These are phyloP conservation scores for Cirrhinus molitorella DNA, from an alignment of 2,797 vertebrate species.

Conservation along the genomic window DNA sequence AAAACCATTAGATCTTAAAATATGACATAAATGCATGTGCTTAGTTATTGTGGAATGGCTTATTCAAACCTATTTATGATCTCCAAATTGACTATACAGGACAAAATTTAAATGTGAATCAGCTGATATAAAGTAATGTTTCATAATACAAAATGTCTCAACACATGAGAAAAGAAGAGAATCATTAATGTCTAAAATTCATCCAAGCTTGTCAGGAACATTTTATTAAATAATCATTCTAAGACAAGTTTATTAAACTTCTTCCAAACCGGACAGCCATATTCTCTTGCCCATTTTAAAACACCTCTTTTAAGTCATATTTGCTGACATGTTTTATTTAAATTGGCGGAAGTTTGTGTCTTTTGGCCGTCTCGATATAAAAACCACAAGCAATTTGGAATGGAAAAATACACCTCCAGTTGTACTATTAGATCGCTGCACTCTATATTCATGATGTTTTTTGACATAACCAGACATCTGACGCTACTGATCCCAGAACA, in stretches of 20 bases:
- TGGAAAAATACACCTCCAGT: slow-evolving; percentile 46
- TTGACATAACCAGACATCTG: slow-evolving; percentile 21
- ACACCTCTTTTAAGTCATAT: slow-evolving; percentile 44
- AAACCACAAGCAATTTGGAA: slow-evolving; percentile 43
- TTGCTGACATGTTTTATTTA: slow-evolving; percentile 54
- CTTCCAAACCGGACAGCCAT: slow-evolving; percentile 22
- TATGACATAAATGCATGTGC: neutral
- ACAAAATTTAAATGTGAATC: neutral
- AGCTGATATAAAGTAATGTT: slow-evolving; percentile 13
- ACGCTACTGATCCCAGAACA: slow-evolving; percentile 1
- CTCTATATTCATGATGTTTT: neutral
- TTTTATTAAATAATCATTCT: slow-evolving; percentile 34
- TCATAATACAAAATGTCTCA: neutral
- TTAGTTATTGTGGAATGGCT: neutral
- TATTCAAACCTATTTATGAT: slow-evolving; percentile 5
- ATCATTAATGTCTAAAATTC: slow-evolving; percentile 4
- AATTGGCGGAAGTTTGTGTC: slow-evolving; percentile 44
- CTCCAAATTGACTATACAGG: neutral
- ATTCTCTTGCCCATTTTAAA: slow-evolving; percentile 31
- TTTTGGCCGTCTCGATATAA: slow-evolving; percentile 37
- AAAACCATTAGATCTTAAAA: slow-evolving; percentile 25
- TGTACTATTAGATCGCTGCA: neutral
- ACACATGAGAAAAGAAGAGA: slow-evolving; percentile 16
- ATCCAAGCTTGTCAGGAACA: slow-evolving; percentile 33
- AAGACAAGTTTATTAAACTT: slow-evolving; percentile 1